Percentiles rank a stretch among this genome's conserved stretches.
Evolutionary conservation across 1,140 invertebrate species (phyloP).

Genomic region (Acyrthosiphon pisum): DNA sequence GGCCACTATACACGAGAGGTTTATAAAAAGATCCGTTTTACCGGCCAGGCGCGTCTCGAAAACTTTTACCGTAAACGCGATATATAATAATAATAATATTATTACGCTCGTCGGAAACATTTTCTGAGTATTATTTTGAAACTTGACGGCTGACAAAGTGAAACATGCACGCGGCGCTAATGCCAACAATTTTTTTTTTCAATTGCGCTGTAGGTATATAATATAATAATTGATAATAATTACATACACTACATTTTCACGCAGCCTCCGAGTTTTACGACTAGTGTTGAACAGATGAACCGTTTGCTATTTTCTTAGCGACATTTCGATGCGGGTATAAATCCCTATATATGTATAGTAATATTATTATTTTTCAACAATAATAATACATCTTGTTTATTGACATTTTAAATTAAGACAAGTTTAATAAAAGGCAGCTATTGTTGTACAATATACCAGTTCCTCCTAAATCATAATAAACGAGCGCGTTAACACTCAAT

Average conservation of each 20-base stretch:
- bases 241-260: background rate
- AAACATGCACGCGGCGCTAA: background rate
- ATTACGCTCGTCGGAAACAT: constrained; percentile 21
- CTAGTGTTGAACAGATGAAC: background rate
- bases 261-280: background rate
- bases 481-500: background rate
- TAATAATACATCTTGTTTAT: background rate
- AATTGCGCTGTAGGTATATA: background rate
- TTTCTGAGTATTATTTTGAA: constrained; percentile 14
- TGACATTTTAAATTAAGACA: background rate
- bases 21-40: constrained; percentile 46
- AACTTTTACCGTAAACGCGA: constrained; percentile 6
- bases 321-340: background rate
- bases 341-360: background rate
- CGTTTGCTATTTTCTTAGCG: background rate
- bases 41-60: background rate
- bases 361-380: background rate
- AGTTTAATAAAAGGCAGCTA: background rate
- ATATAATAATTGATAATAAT: background rate
- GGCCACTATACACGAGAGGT: background rate
- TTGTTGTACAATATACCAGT: background rate
- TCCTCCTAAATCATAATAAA: background rate
- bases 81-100: background rate
- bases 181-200: background rate
- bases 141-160: constrained; percentile 15